Base-by-base conservation (phyloP, 2,888 invertebrate species). In the Dicyrtomina minuta region DNA sequence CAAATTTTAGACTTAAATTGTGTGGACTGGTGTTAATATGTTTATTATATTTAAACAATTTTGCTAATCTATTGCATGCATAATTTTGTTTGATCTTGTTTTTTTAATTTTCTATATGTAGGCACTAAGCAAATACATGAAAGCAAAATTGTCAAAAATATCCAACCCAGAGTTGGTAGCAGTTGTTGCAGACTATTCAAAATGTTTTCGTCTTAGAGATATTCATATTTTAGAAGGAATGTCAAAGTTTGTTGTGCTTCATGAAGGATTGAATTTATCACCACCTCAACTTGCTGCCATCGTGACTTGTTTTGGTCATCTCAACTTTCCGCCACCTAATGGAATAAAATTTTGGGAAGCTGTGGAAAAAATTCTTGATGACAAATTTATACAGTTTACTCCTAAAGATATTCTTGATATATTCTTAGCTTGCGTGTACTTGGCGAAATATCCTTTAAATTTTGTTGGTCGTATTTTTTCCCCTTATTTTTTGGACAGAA, bases 341-440 rank as follows among this genome's bases (percentile, higher is more conserved):
- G 80, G 82, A 39, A 71, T 80, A 6, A 79, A 83, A 53, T 88
- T 89, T 82, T 89, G 89, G 87, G 79, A 80, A 41, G 79, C 80
- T 5, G 80, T 87, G 51, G 88, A 89, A 79, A 80, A 81, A 20
- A 80, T 84, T 53, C 78, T 89, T n/a, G 79, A 83, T 55, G 81
- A 84, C 22, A 86, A 86, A 70, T 88, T 88, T 81, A 79, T 83
- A 5, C 85, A 87, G 79, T 84, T 89, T 68, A 82, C 82, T 68
- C 82, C 85, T 33, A 84, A 85, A 74, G 86, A 88, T 77, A 80
- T 87, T 12, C 81, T 88, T 46, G 86, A 87, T 70, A 84, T 89
- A 71, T 80, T 89, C 68, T 81, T 89, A n/a, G 84, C 88, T 10
- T 88, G 86, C 78, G 84, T 88, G 62, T 89, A 88, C 80, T 79